phyloP scores from a whole-genome alignment of 1,140 invertebrate genomes.

The Drosophila guanche region DNA sequence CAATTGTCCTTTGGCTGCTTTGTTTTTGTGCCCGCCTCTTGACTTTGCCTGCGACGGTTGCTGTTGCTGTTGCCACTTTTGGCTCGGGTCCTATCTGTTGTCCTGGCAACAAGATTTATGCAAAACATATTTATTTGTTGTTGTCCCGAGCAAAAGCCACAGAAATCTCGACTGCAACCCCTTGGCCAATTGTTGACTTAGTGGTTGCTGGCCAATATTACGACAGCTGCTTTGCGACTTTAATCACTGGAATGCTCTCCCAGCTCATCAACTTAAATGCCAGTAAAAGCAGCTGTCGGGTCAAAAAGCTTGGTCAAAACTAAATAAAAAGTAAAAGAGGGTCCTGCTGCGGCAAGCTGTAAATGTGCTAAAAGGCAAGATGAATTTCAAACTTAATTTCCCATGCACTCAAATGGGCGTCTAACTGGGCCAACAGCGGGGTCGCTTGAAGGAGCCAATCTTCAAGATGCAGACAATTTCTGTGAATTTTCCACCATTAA shows the following conservation, averaged over 20 bases:
- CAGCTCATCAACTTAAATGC: slow-evolving; percentile 54
- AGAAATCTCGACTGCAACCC: slow-evolving; percentile 20
- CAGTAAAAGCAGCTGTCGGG: not conserved
- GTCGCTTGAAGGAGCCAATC: slow-evolving; percentile 38
- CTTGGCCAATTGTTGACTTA: slow-evolving; percentile 39
- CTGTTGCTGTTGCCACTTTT: not conserved
- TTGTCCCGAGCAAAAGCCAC: slow-evolving; percentile 35
- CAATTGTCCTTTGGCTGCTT: slow-evolving; percentile 40
- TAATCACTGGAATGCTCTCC: slow-evolving; percentile 34
- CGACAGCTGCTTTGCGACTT: slow-evolving; percentile 16
- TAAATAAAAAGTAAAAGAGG: slow-evolving; percentile 20
- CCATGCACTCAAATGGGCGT: slow-evolving; percentile 27
- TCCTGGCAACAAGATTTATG: slow-evolving; percentile 58
- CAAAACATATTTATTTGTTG: slow-evolving; percentile 63
- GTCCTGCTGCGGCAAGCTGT: slow-evolving; percentile 40
- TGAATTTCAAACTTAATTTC: slow-evolving; percentile 62
- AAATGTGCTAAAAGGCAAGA: slow-evolving; percentile 72
- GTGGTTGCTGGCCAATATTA: slow-evolving; percentile 22
- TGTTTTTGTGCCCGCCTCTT: slow-evolving; percentile 43
- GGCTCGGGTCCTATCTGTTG: slow-evolving; percentile 12
- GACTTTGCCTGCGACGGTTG: slow-evolving; percentile 42
- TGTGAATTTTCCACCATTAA: slow-evolving; percentile 17
- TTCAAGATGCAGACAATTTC: slow-evolving; percentile 33
- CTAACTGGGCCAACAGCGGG: slow-evolving; percentile 22
- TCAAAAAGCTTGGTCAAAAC: not conserved